phyloP scores from a whole-genome alignment of 2,888 invertebrate species.

The Autographa gamma region DNA sequence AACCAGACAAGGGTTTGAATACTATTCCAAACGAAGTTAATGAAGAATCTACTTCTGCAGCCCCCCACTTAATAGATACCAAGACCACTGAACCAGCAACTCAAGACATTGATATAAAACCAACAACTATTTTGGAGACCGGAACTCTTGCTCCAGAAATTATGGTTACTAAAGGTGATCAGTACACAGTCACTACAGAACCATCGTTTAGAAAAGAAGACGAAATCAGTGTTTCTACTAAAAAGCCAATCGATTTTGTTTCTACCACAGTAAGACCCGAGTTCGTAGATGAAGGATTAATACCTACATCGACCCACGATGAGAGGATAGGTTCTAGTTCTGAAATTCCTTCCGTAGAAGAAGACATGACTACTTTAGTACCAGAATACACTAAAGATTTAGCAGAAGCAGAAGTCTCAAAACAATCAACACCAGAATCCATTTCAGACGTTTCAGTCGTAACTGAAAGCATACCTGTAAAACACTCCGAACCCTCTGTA shows the following conservation, averaged over 20 bases:
- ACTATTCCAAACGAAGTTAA: slow-evolving; percentile 69
- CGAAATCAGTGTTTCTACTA: slow-evolving; percentile 41
- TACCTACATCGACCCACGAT: slow-evolving; percentile 56
- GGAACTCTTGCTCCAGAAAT: slow-evolving; percentile 43
- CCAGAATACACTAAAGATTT: slow-evolving; percentile 52
- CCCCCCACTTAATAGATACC: slow-evolving; percentile 44
- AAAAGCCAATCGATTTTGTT: slow-evolving; percentile 49
- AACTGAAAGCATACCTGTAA: slow-evolving; percentile 46
- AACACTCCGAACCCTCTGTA: slow-evolving; percentile 23
- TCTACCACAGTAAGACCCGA: slow-evolving; percentile 56
- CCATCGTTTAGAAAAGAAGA: slow-evolving; percentile 60
- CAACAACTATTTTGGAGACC: slow-evolving; percentile 32
- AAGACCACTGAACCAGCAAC: slow-evolving; percentile 52
- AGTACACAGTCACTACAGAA: slow-evolving; percentile 59
- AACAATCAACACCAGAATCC: slow-evolving; percentile 37
- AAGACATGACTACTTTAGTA: slow-evolving; percentile 47
- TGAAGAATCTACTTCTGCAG: slow-evolving; percentile 61
- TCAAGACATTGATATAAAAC: slow-evolving; percentile 36
- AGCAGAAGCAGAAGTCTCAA: slow-evolving; percentile 40
- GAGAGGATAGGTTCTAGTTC: slow-evolving; percentile 49
- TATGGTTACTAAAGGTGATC: slow-evolving; percentile 54
- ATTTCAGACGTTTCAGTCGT: slow-evolving; percentile 35
- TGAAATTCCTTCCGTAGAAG: slow-evolving; percentile 45
- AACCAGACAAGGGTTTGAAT: slow-evolving; percentile 74
- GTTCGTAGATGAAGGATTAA: slow-evolving; percentile 56